A percentile compares a stretch with the other conserved stretches of the same genome.
Evolutionary conservation across 2,888 invertebrate species (phyloP).

Genomic region (Epiblema foenella): DNA sequence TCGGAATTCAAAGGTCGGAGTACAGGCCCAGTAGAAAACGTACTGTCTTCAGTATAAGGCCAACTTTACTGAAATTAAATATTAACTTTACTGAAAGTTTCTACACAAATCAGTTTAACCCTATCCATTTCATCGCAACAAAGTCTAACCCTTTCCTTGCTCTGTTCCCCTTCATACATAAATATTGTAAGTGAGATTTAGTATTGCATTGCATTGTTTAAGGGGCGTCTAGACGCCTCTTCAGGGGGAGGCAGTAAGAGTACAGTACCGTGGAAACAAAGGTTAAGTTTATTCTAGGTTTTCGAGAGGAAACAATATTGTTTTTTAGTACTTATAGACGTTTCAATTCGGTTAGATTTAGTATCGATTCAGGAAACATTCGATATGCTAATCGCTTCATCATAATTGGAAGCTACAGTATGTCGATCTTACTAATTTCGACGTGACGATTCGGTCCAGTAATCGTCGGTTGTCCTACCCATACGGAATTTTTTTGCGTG

Average conservation of each 20-base stretch:
- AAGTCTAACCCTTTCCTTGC: conserved; percentile 6
- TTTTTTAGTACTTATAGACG: too few species aligned
- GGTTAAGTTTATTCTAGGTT: background rate
- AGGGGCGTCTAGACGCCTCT: conserved; percentile 37
- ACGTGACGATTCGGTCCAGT: too few species aligned
- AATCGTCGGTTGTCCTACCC: too few species aligned
- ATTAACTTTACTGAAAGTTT: background rate
- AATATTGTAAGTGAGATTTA: conserved; percentile 19
- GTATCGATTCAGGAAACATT: too few species aligned
- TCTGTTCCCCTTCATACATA: conserved; percentile 8
- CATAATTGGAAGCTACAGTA: too few species aligned
- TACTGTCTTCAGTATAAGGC: too few species aligned
- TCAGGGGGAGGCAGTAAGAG: conserved; percentile 7
- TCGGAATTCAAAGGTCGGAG: too few species aligned
- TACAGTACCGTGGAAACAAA: conserved; percentile 13
- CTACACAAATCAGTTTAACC: conserved; percentile 15
- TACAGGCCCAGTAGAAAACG: too few species aligned
- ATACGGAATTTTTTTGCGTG: too few species aligned
- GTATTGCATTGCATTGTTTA: conserved; percentile 31
- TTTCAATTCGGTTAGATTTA: background rate
- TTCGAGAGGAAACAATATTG: background rate
- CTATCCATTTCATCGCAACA: conserved; percentile 1
- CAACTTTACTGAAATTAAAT: background rate
- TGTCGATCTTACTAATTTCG: too few species aligned
- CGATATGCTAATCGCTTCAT: too few species aligned